These are phyloP conservation scores for Macrosoma leucophasiata DNA, from an alignment of 2,888 invertebrate genomes.

Conservation along the genomic window DNA sequence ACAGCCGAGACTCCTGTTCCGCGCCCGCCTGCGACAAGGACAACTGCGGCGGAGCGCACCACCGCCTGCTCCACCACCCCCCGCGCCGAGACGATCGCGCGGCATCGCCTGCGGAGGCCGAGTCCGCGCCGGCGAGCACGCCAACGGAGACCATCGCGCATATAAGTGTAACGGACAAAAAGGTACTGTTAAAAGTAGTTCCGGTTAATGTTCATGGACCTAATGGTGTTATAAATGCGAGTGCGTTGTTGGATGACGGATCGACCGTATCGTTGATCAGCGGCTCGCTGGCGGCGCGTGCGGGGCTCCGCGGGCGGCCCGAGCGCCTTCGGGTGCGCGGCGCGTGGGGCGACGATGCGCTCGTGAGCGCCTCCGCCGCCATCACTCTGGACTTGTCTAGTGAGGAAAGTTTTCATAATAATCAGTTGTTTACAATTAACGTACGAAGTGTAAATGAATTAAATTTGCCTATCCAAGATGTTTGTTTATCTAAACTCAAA, in stretches of 20 bases:
- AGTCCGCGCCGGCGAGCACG: not conserved
- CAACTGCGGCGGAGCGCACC: slow-evolving; percentile 16
- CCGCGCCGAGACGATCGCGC: not conserved
- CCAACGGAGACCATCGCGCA: slow-evolving; percentile 7
- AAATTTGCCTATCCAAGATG: slow-evolving; percentile 2
- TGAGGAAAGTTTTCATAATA: not conserved
- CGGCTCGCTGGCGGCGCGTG: slow-evolving; percentile 17
- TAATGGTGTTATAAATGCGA: slow-evolving; percentile 16
- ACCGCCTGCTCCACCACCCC: slow-evolving; percentile 17
- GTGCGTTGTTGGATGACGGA: slow-evolving; percentile 29
- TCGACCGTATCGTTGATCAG: slow-evolving; percentile 27
- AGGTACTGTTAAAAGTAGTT: slow-evolving; percentile 24
- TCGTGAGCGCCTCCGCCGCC: too few relatives aligned
- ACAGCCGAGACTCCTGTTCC: slow-evolving; percentile 16
- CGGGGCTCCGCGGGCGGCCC: too few relatives aligned
- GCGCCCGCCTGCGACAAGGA: slow-evolving; percentile 18
- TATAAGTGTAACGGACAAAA: slow-evolving; percentile 1
- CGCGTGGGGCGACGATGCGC: not conserved
- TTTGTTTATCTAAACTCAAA: not conserved
- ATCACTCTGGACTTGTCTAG: not conserved
- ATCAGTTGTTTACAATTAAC: not conserved
- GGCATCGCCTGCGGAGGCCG: not conserved
- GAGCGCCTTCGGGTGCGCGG: not conserved
- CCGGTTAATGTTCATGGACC: slow-evolving; percentile 23
- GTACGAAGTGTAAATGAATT: slow-evolving; percentile 1